Percentiles rank a stretch among this genome's conserved stretches.
Evolutionary conservation across 2,797 vertebrate genomes (phyloP).

Genomic region (Vultur gryphus): DNA sequence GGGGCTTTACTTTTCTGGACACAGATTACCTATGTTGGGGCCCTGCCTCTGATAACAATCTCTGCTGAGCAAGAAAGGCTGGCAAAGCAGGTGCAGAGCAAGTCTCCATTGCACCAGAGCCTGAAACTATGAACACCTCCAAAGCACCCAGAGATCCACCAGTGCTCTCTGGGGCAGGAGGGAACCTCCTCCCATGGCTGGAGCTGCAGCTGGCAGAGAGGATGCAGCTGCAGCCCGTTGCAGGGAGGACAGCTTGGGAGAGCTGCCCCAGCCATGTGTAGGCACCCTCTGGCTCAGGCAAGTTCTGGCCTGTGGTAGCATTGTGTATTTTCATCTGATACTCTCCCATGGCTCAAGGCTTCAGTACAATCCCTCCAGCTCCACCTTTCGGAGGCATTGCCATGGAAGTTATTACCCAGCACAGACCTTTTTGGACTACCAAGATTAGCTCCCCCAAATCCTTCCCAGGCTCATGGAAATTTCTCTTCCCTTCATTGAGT

Average conservation of each 20-base stretch:
- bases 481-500: background rate
- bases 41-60: background rate
- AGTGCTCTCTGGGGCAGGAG: background rate
- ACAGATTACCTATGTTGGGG: background rate
- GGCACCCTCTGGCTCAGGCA: background rate
- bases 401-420: background rate
- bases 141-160: background rate
- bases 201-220: background rate
- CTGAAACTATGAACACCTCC: background rate
- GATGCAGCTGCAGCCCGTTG: background rate
- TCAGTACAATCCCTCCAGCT: background rate
- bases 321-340: background rate
- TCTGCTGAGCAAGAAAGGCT: background rate
- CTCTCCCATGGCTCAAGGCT: background rate
- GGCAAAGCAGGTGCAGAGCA: fast-evolving
- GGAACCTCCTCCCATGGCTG: background rate
- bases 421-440: background rate
- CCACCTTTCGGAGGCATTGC: background rate
- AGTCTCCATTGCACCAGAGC: background rate
- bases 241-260: background rate
- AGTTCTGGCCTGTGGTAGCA: background rate
- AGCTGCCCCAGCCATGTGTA: background rate
- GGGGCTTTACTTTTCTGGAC: background rate
- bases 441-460: background rate
- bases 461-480: background rate